phyloP scores from a whole-genome alignment of 2,113 vertebrate genomes.

The Aix galericulata region DNA sequence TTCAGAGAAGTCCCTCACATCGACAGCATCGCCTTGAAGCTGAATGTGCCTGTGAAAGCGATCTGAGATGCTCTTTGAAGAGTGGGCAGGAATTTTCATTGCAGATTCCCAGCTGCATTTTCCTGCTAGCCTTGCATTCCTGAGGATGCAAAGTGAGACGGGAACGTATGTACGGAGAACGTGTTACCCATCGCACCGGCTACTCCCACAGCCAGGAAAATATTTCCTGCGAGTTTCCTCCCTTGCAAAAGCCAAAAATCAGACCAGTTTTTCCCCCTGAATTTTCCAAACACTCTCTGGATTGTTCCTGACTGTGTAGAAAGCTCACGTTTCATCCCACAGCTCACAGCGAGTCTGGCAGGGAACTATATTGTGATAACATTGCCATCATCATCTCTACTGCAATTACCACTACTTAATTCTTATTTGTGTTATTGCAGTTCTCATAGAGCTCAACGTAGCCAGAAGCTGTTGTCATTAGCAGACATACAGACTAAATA shows the following conservation, averaged over 20 bases:
- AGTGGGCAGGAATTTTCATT: constrained; percentile 41
- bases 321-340: constrained; percentile 8
- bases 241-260: constrained; percentile 29
- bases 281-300: constrained; percentile 4
- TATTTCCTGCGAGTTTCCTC: constrained; percentile 56
- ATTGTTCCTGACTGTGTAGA: not conserved
- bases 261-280: constrained; percentile 36
- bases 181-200: constrained; percentile 7
- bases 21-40: not conserved
- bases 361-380: not conserved
- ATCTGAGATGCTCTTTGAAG: constrained; percentile 64
- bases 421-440: not conserved
- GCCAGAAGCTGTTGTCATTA: not conserved
- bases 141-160: constrained; percentile 29
- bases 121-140: constrained; percentile 67
- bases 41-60: not conserved
- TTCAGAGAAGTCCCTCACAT: not conserved
- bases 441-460: not conserved
- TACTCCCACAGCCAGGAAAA: constrained; percentile 63
- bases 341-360: not conserved
- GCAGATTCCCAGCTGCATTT: constrained; percentile 58
- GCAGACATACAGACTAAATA: not conserved
- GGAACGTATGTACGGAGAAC: not conserved
- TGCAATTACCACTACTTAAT: not conserved
- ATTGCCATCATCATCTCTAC: not conserved